phyloP scores from a whole-genome alignment of 2,888 invertebrate genomes.

The Rhyacophila evoluta region DNA sequence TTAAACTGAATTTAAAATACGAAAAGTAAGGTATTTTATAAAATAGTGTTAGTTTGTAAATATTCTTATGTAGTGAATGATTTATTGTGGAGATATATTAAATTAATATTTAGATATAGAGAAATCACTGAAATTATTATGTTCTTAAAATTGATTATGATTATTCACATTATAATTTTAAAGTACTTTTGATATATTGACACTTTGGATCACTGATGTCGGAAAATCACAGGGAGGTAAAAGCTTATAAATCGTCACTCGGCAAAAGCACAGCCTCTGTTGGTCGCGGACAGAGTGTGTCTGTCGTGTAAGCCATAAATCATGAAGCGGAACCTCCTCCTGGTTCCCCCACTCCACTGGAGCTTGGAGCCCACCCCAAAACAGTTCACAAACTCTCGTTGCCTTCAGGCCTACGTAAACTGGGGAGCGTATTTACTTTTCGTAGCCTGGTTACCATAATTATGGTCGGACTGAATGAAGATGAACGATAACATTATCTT shows the following conservation, averaged over 20 bases:
- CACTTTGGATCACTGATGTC: not conserved
- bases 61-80: too few species aligned
- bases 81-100: too few species aligned
- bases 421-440: not conserved
- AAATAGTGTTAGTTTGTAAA: too few species aligned
- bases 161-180: too few species aligned
- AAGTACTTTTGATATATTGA: too few species aligned
- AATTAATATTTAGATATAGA: too few species aligned
- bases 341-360: constrained; percentile 5
- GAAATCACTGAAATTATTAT: too few species aligned
- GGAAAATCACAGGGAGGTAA: not conserved
- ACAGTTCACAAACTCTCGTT: not conserved
- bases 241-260: not conserved
- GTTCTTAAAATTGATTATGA: too few species aligned
- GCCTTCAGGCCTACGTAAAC: not conserved
- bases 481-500: not conserved
- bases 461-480: not conserved
- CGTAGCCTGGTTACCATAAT: not conserved
- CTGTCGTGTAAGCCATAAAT: constrained; percentile 49
- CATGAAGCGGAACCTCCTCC: constrained; percentile 29
- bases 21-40: too few species aligned
- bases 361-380: not conserved
- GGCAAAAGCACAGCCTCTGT: not conserved
- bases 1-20: too few species aligned
- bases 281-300: not conserved